Evolutionary conservation across 2,888 invertebrate species (phyloP), one percentile per base, ranked within the genome.

Genomic region (Parthenolecanium corni): DNA sequence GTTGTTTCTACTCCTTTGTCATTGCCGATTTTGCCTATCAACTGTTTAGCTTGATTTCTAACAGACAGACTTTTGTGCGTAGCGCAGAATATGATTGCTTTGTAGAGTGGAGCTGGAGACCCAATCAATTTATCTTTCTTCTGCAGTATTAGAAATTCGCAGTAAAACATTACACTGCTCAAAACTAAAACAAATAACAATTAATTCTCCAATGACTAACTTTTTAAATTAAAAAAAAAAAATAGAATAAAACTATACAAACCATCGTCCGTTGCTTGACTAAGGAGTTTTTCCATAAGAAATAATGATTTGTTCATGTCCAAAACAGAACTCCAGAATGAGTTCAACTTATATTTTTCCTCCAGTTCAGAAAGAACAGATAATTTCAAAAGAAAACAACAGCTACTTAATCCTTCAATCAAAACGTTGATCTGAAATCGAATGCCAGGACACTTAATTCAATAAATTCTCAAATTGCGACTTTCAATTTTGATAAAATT

Each of bases 251-350:
- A 9, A 58, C 9, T 47, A 51, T 23, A 40, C 80, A 6, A 38
- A 58, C 58, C 77, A 68, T 89, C 88, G 67, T 85, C 83, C 14
- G 80, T 74, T 46, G 86, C 84, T 11, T 83, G 77, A 14, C 81
- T 71, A 44, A 94, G 76, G 72, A 86, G 86, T 70, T 89, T 85
- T 68, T 93, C 92, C 57, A 87, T 85, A 51, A 90, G 79, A 72
- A 93, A 85, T 64, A 86, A 76, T 71, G 86, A 86, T 70, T 86
- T 87, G 64, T 87, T 84, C 70, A 82, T 78, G 73, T 88, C 87
- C 44, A 81, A 71, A n/a, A 88, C 75, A 52, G 83, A 77, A 42
- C 77, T 80, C 87, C 89, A 89, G 68, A 86, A 75, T 42, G 76
- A 74, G 38, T 75, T 76, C 53, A 81, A 75, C 67, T 77, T 76